A percentile compares a stretch with the other conserved stretches of the same genome.
These are phyloP conservation scores for Phalacrocorax aristotelis DNA, from an alignment of 2,113 vertebrate genomes.

Conservation along the genomic window DNA sequence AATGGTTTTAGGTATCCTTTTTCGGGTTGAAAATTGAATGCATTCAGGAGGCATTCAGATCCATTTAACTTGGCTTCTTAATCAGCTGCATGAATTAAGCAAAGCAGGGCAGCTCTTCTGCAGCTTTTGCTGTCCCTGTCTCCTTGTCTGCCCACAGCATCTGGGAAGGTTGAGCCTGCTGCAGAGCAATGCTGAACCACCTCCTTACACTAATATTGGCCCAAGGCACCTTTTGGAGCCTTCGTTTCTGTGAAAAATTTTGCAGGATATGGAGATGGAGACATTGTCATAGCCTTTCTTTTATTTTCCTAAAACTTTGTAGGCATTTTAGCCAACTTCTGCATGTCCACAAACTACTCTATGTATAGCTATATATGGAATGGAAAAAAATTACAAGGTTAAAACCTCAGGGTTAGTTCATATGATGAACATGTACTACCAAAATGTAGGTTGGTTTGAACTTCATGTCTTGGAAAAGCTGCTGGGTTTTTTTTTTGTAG, in stretches of 20 bases:
- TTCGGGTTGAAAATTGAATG: neutral
- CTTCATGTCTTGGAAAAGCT: neutral
- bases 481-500: neutral
- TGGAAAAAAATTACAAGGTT: neutral
- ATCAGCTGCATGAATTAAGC: neutral
- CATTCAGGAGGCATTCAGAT: neutral
- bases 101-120: neutral
- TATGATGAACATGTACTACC: neutral
- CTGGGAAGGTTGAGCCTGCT: neutral
- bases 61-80: neutral
- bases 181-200: neutral
- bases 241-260: neutral
- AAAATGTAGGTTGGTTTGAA: slow-evolving; percentile 26
- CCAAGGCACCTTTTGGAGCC: neutral
- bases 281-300: neutral
- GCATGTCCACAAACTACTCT: neutral
- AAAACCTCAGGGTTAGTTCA: neutral
- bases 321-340: neutral
- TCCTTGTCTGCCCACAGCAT: neutral
- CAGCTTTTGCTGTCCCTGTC: neutral
- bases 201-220: neutral
- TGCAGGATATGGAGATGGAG: neutral
- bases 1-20: neutral
- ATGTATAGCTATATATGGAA: neutral
- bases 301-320: neutral